Conservation (phyloP, 2,113 vertebrate genomes). For the Pogona vitticeps region DNA sequence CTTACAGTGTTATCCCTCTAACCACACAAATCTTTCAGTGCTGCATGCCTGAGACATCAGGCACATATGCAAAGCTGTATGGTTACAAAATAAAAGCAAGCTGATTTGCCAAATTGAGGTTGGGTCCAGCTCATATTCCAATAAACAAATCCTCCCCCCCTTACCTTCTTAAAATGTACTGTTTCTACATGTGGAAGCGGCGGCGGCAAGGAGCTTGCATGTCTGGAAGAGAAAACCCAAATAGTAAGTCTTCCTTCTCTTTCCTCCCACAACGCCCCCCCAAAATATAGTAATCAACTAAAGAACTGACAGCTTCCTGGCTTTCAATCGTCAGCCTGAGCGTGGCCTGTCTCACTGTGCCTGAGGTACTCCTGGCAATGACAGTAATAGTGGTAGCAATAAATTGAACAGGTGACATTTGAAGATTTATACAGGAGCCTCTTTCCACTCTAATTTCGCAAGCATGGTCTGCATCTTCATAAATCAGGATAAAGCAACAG, state of each 20-base stretch:
- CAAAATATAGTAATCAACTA: background rate
- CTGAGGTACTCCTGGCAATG: background rate
- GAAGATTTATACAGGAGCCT: background rate
- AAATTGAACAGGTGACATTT: background rate
- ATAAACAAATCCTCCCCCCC: no score
- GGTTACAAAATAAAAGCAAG: no score
- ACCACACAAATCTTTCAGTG: no score
- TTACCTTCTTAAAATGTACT: no score
- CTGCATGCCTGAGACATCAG: no score
- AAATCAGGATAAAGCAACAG: fast-evolving
- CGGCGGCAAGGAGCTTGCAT: background rate
- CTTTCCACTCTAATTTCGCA: fast-evolving
- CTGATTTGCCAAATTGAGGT: no score
- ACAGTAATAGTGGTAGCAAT: background rate
- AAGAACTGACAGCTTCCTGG: background rate
- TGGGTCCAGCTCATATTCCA: no score
- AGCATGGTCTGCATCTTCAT: background rate
- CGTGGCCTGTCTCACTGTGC: background rate
- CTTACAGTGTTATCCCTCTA: no score
- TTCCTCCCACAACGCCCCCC: no score
- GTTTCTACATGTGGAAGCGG: no score
- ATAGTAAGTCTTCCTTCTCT: background rate
- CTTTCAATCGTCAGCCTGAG: background rate
- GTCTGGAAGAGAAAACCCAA: background rate
- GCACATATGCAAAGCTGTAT: no score